Conservation (phyloP, 1,140 invertebrate species). For the Apolygus lucorum region DNA sequence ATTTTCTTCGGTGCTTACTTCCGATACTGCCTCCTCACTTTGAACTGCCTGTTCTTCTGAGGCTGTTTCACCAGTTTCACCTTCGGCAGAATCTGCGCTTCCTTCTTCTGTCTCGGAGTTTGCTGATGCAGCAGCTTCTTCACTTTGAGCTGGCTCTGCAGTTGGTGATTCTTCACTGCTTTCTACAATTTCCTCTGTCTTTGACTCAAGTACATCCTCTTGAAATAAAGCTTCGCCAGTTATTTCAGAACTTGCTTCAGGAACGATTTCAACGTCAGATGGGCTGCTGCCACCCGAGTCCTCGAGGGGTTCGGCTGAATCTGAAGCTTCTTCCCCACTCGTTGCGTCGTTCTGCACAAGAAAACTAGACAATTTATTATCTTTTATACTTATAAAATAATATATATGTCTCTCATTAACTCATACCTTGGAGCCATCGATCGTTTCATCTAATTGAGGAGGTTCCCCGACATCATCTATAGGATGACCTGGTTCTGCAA, state of each 20-base stretch:
- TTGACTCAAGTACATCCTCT: too few species aligned
- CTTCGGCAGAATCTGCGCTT: slow-evolving; percentile 31
- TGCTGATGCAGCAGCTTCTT: too few species aligned
- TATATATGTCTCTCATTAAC: neutral
- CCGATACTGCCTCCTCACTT: slow-evolving; percentile 25
- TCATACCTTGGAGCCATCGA: neutral
- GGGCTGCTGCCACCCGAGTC: neutral
- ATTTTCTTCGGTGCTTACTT: slow-evolving; percentile 27
- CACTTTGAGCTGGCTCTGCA: neutral
- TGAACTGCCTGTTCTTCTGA: slow-evolving; percentile 28
- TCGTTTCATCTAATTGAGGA: slow-evolving; percentile 1
- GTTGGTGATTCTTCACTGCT: neutral
- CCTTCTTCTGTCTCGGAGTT: slow-evolving; percentile 39
- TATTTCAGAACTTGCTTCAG: too few species aligned
- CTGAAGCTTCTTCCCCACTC: neutral
- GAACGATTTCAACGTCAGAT: too few species aligned
- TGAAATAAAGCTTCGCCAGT: too few species aligned
- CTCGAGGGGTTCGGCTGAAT: neutral
- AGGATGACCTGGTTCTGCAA: neutral
- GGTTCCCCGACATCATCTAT: slow-evolving; percentile 5
- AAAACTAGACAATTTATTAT: neutral
- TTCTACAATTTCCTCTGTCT: neutral
- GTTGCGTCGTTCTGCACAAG: neutral
- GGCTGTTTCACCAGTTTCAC: slow-evolving; percentile 17
- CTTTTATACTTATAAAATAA: neutral